Conservation (phyloP, 2,113 vertebrate genomes). For the Otus sunia region DNA sequence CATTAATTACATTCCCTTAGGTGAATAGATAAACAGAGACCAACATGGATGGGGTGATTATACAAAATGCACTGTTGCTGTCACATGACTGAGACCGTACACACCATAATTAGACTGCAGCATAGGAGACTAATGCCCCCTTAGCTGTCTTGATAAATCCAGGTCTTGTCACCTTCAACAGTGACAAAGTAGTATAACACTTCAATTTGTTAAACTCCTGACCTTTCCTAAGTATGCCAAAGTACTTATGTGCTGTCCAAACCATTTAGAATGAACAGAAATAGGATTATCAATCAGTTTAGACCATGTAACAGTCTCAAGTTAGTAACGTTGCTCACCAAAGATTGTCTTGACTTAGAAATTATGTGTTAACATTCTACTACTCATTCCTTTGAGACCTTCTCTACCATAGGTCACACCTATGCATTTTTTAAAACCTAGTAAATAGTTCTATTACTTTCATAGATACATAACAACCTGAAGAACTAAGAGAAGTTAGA, state of each 20-base stretch:
- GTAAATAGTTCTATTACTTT: neutral
- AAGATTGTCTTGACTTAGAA: neutral
- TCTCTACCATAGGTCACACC: neutral
- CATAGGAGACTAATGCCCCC: neutral
- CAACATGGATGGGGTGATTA: neutral
- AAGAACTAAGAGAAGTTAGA: neutral
- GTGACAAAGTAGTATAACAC: neutral
- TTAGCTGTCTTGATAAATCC: neutral
- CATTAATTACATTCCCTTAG: neutral
- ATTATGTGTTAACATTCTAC: neutral
- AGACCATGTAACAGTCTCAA: neutral
- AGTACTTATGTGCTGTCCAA: neutral
- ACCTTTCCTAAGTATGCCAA: conserved; percentile 8
- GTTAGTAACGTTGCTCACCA: neutral
- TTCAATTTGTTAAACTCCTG: conserved; percentile 11
- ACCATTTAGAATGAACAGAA: neutral
- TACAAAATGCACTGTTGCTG: neutral
- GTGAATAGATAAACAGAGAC: neutral
- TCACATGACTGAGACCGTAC: neutral
- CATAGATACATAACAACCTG: neutral
- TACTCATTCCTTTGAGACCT: neutral
- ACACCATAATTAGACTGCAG: neutral
- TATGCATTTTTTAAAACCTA: neutral
- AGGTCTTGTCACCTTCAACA: neutral
- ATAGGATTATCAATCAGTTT: neutral